Conservation (phyloP, 2,113 vertebrate species). For the Tragelaphus scriptus region DNA sequence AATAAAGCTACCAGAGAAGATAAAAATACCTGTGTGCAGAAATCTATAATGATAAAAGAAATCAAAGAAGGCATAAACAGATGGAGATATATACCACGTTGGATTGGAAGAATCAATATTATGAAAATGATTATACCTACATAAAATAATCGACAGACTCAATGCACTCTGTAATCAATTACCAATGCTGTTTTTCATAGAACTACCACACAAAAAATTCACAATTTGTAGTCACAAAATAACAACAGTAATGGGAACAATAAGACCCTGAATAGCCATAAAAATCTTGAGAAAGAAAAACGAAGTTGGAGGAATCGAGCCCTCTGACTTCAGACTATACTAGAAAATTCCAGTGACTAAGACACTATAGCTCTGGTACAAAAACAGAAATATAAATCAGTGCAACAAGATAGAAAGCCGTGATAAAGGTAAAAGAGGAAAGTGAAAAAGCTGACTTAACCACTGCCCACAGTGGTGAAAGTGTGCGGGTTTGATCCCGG, state of each 20-base stretch:
- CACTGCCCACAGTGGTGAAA: not conserved
- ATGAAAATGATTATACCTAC: not conserved
- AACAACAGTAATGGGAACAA: not conserved
- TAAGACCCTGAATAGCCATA: not conserved
- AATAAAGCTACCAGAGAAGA: not conserved
- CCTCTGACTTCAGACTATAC: not conserved
- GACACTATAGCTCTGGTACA: not conserved
- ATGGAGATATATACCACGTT: not conserved
- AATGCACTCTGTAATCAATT: not conserved
- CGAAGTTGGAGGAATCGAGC: not conserved
- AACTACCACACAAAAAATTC: not conserved
- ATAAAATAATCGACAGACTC: not conserved
- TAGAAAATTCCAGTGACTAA: not conserved
- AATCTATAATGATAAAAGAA: not conserved
- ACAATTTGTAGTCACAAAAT: not conserved
- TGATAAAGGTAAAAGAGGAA: not conserved
- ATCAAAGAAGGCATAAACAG: not conserved
- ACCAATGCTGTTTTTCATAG: not conserved
- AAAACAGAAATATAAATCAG: not conserved
- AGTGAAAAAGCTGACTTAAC: not conserved
- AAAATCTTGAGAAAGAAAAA: not conserved
- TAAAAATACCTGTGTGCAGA: not conserved
- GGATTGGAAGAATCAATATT: not conserved
- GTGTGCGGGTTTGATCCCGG: not conserved
- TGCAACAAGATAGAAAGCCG: not conserved